A percentile compares a stretch with the other conserved stretches of the same genome.
These are phyloP conservation scores for Dryoscopus gambensis DNA, from an alignment of 2,113 vertebrate genomes.

Conservation along the genomic window DNA sequence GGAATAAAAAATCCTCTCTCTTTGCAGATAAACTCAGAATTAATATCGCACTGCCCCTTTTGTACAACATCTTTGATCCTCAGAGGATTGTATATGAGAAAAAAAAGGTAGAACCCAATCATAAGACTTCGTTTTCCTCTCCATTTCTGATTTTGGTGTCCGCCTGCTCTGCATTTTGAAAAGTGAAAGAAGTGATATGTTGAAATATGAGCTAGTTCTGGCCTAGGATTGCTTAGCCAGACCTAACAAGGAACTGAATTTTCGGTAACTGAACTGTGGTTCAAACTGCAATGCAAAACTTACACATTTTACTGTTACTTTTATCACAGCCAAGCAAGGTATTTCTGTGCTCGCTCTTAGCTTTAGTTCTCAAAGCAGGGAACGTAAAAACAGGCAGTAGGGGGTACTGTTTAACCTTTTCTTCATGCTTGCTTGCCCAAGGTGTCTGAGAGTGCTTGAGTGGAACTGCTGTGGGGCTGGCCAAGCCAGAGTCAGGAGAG, in stretches of 20 bases:
- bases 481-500: neutral
- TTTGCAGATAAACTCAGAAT: neutral
- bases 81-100: neutral
- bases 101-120: neutral
- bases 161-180: neutral
- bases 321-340: neutral
- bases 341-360: neutral
- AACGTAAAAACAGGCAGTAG: neutral
- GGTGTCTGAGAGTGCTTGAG: fast-evolving
- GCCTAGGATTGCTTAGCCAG: neutral
- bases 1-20: neutral
- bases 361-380: neutral
- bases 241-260: neutral
- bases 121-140: neutral
- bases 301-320: neutral
- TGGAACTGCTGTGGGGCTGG: neutral
- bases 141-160: neutral
- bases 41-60: neutral
- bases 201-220: neutral
- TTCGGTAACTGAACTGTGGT: neutral
- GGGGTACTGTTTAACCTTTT: neutral
- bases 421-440: neutral
- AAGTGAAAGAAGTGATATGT: neutral
- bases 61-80: neutral
- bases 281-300: fast-evolving